Evolutionary conservation across 92 coral and sea anemone species (phyloP), one percentile per base, ranked within the genome.

Genomic region (Porites lobata): DNA sequence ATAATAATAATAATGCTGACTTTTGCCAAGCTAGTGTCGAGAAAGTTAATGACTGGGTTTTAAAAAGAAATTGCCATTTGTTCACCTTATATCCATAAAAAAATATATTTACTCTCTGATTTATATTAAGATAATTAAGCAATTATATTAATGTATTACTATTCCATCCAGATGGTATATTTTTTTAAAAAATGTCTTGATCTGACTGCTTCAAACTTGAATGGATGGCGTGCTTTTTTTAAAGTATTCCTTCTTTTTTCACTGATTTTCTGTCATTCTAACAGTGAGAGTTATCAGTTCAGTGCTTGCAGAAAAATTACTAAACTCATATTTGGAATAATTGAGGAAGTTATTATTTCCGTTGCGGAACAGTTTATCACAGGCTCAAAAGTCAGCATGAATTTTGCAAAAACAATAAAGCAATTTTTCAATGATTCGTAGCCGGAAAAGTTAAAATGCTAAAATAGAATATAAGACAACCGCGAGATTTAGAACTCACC

Each of bases 301-400:
- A 38, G 47, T 38, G 47, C 47, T 38, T 3, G 47, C 47, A 38
- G 47, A 38, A 38, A 38, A 38, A 4, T 38, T 38, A 10, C 18
- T 47, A 18, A 17, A 17, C 61, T 62, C 78, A 70, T 82, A 70
- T 2, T 38, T 82, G 13, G 8, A 57, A 82, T 82, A 69, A 58
- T 82, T 38, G 59, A 82, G 86, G 86, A 82, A 69, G 51, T 57
- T 15, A 70, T 32, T 69, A 78, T 71, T 82, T 82, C 86, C 77
- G 78, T 6, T 71, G 17, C 47, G 47, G 47, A 14, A 29, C 69
- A 69, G 85, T 67, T 69, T 29, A 68, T n/a, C 76, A 69, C 67
- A 69, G 86, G 69, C 69, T 69, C 69, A 69, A 57, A 69, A 82
- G 20, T 6, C 78, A 82, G 86, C 86, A 57, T 71, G 86, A 82